Base-by-base conservation (phyloP, 2,113 vertebrate genomes). In the Apodemus sylvaticus region DNA sequence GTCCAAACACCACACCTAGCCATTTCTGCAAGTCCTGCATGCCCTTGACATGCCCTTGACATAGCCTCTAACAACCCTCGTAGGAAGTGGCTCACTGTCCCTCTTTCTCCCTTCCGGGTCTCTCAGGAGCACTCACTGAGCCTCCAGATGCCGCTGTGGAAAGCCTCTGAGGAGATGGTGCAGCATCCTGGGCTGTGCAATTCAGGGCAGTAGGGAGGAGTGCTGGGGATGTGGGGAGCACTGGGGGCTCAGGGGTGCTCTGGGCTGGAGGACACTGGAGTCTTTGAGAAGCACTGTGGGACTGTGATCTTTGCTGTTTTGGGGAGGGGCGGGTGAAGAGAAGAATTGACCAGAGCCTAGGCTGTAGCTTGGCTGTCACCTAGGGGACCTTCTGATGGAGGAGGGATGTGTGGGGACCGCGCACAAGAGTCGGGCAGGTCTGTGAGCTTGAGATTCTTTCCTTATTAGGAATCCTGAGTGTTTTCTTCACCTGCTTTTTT, bases 181-280 rank as follows among this genome's bases (percentile, higher is more conserved):
- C 14, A 51, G 31, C 64, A 10, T 8, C 6, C 1, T 19, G n/a
- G 34, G 45, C 16, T 64, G 2, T 34, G 13, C n/a, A 83, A 14
- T 11, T 1, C 78, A 9, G n/a, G 36, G 2, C 36, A 34, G 5
- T 1, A 48, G 42, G 7, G 14, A 22, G 45, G 64, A 34, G 48
- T 62, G 55, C 39, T 76, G 39, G 39, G 39, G 39, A 45, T 45
- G 20, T 22, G n/a, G 11, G 55, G 79, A 29, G 22, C 55, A 29
- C 13, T 16, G 22, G 19, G 31, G 12, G 10, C 9, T 31, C 1
- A 16, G 7, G 1, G 17, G n/a, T 3, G 10, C 42, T 24, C 2
- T 0, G 14, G 31, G n/a, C 24, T 82, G 58, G 58, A 60, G 55
- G n/a, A 42, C n/a, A 31, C 24, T 42, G 10, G 24, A 31, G 55